Percentiles rank a stretch among this genome's conserved stretches.
phyloP scores from a whole-genome alignment of 2,888 invertebrate genomes.

The Colostygia pectinataria region DNA sequence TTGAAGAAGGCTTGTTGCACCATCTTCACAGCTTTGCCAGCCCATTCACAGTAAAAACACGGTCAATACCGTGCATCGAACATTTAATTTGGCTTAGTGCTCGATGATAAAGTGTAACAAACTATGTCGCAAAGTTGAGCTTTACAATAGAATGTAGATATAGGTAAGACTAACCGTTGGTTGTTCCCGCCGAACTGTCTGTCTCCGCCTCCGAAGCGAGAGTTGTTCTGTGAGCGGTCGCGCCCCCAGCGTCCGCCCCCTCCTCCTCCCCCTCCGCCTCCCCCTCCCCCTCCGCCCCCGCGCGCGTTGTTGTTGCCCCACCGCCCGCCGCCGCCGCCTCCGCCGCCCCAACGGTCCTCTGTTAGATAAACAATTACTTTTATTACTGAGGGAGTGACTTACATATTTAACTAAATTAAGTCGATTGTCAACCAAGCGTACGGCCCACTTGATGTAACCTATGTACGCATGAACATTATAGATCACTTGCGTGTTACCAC shows the following conservation, averaged over 20 bases:
- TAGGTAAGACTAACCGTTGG: conserved; percentile 28
- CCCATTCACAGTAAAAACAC: no score
- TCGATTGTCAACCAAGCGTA: no score
- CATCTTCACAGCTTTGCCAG: no score
- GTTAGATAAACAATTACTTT: conserved; percentile 10
- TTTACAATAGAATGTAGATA: neutral
- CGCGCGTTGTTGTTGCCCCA: conserved; percentile 48
- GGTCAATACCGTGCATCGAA: no score
- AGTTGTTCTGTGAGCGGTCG: conserved; percentile 45
- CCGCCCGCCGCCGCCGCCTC: conserved; percentile 55
- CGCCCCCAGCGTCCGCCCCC: conserved; percentile 43
- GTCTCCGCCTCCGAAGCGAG: conserved; percentile 46
- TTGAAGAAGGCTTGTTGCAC: no score
- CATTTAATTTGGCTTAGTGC: no score
- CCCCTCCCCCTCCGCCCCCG: conserved; percentile 53
- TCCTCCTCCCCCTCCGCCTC: conserved; percentile 40
- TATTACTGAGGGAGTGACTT: no score
- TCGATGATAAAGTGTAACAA: no score
- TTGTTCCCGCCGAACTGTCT: conserved; percentile 16
- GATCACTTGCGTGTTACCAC: no score
- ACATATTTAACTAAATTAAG: no score
- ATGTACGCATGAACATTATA: no score
- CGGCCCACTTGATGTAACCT: no score
- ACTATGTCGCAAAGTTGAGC: neutral
- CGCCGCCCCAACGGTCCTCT: conserved; percentile 64